phyloP scores from a whole-genome alignment of 2,888 invertebrate genomes.

The Oscheius sp. region DNA sequence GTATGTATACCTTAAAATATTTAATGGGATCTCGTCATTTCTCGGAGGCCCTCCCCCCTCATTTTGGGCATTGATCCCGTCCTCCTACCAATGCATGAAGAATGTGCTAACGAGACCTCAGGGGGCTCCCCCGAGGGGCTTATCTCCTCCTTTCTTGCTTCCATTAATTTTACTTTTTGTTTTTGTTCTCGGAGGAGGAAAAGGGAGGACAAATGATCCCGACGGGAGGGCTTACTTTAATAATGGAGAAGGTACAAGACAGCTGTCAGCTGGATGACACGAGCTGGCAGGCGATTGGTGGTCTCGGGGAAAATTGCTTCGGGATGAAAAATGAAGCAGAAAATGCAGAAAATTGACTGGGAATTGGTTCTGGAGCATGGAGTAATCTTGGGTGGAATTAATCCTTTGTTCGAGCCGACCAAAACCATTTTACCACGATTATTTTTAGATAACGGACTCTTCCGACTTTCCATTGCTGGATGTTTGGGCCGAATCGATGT shows the following conservation, averaged over 20 bases:
- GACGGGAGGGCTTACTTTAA: neutral
- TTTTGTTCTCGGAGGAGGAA: neutral
- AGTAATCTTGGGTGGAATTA: too few relatives aligned
- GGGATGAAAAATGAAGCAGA: neutral
- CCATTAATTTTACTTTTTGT: slow-evolving; percentile 16
- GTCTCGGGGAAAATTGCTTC: neutral
- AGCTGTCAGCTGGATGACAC: slow-evolving; percentile 5
- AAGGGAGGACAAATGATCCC: too few relatives aligned
- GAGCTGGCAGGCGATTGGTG: neutral
- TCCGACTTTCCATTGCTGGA: slow-evolving; percentile 67
- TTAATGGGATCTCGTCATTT: too few relatives aligned
- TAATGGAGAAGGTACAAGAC: slow-evolving; percentile 15
- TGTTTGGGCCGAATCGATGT: slow-evolving; percentile 65
- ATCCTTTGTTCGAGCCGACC: neutral
- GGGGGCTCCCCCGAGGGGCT: neutral
- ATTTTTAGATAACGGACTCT: slow-evolving; percentile 65
- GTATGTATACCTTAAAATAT: too few relatives aligned
- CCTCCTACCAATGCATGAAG: slow-evolving; percentile 23
- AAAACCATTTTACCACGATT: too few relatives aligned
- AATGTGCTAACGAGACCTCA: slow-evolving; percentile 32
- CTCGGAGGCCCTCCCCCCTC: too few relatives aligned
- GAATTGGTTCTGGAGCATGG: too few relatives aligned
- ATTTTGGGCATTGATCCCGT: too few relatives aligned
- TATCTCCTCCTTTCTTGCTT: neutral
- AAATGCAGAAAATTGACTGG: neutral